phyloP scores from a whole-genome alignment of 2,113 vertebrate genomes.

The Hoplias malabaricus region DNA sequence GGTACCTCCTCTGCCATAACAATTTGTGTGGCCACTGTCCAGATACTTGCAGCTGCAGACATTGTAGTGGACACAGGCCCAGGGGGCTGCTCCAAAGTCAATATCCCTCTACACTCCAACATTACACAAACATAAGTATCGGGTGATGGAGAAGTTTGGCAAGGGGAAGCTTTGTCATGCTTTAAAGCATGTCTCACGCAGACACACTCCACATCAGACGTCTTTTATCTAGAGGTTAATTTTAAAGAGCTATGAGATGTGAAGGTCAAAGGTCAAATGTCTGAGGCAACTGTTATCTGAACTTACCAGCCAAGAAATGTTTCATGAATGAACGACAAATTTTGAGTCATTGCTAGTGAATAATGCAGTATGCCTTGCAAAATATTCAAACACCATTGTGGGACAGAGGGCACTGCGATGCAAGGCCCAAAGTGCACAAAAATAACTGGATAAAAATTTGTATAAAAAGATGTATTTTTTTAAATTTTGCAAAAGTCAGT shows the following conservation, averaged over 20 bases:
- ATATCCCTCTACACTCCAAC: background rate
- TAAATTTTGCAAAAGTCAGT: background rate
- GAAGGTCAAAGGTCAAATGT: background rate
- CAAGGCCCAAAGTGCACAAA: too few species aligned
- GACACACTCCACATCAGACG: background rate
- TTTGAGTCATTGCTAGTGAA: background rate
- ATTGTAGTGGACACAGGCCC: background rate
- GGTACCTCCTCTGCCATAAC: background rate
- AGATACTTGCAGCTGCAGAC: conserved; percentile 1
- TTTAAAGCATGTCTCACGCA: background rate
- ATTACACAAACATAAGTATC: conserved; percentile 8
- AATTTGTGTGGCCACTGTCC: background rate
- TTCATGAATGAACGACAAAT: background rate
- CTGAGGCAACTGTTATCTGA: background rate
- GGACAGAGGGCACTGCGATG: too few species aligned
- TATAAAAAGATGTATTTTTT: too few species aligned
- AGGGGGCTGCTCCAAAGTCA: background rate
- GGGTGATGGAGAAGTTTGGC: background rate
- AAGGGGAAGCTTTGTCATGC: background rate
- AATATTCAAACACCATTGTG: too few species aligned
- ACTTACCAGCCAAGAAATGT: background rate
- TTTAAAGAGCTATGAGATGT: background rate
- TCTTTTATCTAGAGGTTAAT: background rate
- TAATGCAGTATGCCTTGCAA: background rate
- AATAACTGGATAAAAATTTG: too few species aligned